Evolutionary conservation across 2,888 invertebrate species (phyloP), one percentile per base, ranked within the genome.

Genomic region (Drosophila ustulata): DNA sequence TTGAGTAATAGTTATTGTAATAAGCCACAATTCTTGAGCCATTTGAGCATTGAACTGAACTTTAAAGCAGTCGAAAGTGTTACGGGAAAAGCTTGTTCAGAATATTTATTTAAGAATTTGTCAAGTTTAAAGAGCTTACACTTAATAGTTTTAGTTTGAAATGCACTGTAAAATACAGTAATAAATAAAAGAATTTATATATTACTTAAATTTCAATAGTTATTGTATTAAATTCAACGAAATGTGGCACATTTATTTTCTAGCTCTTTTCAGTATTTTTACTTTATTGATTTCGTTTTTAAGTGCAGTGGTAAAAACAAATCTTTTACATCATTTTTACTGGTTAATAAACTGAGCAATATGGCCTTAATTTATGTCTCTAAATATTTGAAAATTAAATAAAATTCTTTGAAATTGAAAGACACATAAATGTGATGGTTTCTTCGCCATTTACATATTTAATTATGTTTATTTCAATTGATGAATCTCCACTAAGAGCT

Each of bases 1-100:
- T 73, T 69, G 76, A 66, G 66, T 69, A 73, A 76, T 45, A 47
- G 23, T 56, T 8, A 49, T 47, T 28, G 26, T 77, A 58, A 41
- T 34, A 50, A 64, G 45, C 37, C 49, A 41, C 28, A 39, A 37
- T 23, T 41, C 28, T 50, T 23, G 8, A 30, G 49, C 13, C 18
- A 41, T 39, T 58, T 26, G 25, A 9, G 4, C 8, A 6, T 34
- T n/a, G 46, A 32, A 4, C 23, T 34, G 9, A 34, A 30, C 32
- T 45, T 25, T 4, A 11, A 7, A 43, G 25, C 4, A n/a, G 55
- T 32, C 8, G 23, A 23, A 32, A 32, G n/a, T 45, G 8, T 5
- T 9, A 5, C 25, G 3, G 5, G n/a, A 55, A 55, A 6, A 34
- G 0, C n/a, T 45, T 55, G 32, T 32, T 5, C 3, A 9, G 18